phyloP scores from a whole-genome alignment of 2,888 invertebrate genomes.

The Drosophila merina region DNA sequence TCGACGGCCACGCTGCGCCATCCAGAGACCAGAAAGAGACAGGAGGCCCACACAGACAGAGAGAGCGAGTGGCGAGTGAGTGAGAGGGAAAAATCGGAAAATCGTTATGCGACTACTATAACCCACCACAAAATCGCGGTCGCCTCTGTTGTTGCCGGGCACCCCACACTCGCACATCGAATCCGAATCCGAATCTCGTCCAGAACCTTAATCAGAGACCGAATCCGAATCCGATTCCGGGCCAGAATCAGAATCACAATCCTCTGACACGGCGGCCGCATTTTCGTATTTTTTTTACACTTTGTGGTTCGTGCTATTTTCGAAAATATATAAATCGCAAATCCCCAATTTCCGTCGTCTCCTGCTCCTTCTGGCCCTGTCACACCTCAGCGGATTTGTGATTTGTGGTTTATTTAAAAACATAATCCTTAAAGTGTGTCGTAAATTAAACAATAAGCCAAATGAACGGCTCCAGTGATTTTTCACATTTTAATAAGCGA shows the following conservation, averaged over 20 bases:
- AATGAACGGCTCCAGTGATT: slow-evolving; percentile 7
- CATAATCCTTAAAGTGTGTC: slow-evolving; percentile 67
- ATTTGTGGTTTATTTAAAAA: slow-evolving; percentile 77
- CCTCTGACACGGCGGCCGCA: slow-evolving; percentile 60
- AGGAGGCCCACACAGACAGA: slow-evolving; percentile 51
- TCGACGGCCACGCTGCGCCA: slow-evolving; percentile 15
- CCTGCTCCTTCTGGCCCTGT: slow-evolving; percentile 27
- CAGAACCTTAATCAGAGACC: slow-evolving; percentile 52
- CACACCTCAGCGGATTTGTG: slow-evolving; percentile 48
- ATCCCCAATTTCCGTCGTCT: slow-evolving; percentile 27
- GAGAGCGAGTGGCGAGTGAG: slow-evolving; percentile 42
- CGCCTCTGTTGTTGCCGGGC: slow-evolving; percentile 60
- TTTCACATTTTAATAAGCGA: slow-evolving; percentile 9
- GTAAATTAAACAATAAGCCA: slow-evolving; percentile 26
- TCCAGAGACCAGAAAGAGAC: slow-evolving; percentile 49
- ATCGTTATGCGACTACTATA: slow-evolving; percentile 70
- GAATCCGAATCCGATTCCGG: slow-evolving; percentile 52
- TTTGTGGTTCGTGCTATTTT: slow-evolving; percentile 63
- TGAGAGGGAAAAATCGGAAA: slow-evolving; percentile 62
- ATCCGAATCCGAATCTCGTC: slow-evolving; percentile 54
- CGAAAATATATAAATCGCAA: slow-evolving; percentile 33
- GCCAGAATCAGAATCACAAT: slow-evolving; percentile 22
- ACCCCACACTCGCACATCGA: slow-evolving; percentile 49
- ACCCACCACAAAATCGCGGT: slow-evolving; percentile 69
- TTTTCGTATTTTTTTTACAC: slow-evolving; percentile 55